phyloP scores from a whole-genome alignment of 2,113 vertebrate species.

The Grantiella picta region DNA sequence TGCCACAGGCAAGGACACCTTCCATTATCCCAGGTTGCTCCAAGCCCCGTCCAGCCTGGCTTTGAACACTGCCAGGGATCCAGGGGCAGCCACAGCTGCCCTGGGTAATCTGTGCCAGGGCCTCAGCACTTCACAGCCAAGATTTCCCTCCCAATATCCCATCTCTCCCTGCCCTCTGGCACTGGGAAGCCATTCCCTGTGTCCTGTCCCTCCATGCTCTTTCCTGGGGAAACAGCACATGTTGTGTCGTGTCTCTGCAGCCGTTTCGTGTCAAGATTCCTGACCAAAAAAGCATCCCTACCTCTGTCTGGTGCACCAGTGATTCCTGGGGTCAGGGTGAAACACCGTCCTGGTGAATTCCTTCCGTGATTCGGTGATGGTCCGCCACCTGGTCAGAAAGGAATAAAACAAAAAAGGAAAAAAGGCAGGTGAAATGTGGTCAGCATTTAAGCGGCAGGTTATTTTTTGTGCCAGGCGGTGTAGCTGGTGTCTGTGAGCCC shows the following conservation, averaged over 20 bases:
- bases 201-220: neutral
- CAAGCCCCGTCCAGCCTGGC: rapidly evolving
- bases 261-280: neutral
- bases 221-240: no score
- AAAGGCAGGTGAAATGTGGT: rapidly evolving
- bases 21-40: rapidly evolving
- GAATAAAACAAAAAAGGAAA: no score
- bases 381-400: neutral
- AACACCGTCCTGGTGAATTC: neutral
- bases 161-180: neutral
- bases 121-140: rapidly evolving
- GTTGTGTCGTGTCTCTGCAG: neutral
- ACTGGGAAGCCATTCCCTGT: neutral
- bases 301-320: neutral
- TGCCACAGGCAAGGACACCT: neutral
- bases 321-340: neutral
- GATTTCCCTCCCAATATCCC: neutral
- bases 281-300: neutral
- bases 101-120: neutral
- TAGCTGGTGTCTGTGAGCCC: neutral
- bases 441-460: no score
- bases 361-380: rapidly evolving
- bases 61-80: neutral
- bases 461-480: neutral
- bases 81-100: neutral